Conservation (phyloP, 1,140 invertebrate species). For the Plodia interpunctella region DNA sequence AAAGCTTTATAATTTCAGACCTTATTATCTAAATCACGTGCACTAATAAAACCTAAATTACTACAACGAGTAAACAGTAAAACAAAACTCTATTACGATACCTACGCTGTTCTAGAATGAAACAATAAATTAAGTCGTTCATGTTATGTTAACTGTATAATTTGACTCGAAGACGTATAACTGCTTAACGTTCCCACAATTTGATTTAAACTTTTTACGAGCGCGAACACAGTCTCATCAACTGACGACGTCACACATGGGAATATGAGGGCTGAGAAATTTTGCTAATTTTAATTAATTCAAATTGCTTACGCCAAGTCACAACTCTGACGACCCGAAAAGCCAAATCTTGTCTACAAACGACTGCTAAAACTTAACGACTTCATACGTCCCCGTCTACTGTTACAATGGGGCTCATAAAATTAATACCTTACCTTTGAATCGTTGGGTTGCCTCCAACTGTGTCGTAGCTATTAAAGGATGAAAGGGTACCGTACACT, state of each 20-base stretch:
- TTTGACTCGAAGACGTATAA: background rate
- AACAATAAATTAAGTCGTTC: background rate
- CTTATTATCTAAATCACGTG: too few relatives aligned
- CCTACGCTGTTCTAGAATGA: too few relatives aligned
- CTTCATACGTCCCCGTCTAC: conserved; percentile 57
- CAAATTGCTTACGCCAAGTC: conserved; percentile 34
- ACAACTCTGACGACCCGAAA: conserved; percentile 28
- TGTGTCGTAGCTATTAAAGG: too few relatives aligned
- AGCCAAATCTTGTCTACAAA: conserved; percentile 50
- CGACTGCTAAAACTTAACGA: conserved; percentile 64
- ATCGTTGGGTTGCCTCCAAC: conserved; percentile 52
- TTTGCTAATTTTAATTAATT: conserved; percentile 58
- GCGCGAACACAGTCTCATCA: conserved; percentile 33
- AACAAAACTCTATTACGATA: too few relatives aligned
- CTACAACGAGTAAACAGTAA: too few relatives aligned
- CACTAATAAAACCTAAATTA: too few relatives aligned
- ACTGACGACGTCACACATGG: conserved; percentile 24
- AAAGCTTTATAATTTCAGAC: too few relatives aligned
- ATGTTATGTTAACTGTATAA: conserved; percentile 1
- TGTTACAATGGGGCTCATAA: conserved; percentile 59
- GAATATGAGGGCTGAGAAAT: conserved; percentile 28
- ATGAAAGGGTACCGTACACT: too few relatives aligned
- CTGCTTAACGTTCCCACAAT: conserved; percentile 9
- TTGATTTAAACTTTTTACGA: conserved; percentile 37
- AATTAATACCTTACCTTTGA: conserved; percentile 70